Evolutionary conservation across 2,888 invertebrate genomes (phyloP).

Genomic region (Orgyia antiqua): DNA sequence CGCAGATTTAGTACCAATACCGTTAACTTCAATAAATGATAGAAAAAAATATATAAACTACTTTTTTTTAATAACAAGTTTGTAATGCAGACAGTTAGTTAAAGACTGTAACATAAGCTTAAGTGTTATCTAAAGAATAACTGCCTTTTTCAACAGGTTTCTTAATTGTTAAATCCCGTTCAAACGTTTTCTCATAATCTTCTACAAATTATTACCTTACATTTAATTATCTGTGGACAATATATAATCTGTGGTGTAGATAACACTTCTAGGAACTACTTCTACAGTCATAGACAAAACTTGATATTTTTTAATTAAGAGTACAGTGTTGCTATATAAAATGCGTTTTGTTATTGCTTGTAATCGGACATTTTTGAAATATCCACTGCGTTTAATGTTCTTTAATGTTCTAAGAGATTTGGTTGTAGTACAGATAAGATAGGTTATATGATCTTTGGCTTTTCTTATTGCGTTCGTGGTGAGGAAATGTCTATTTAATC

Average conservation of each 20-base stretch:
- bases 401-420: slow-evolving; percentile 9
- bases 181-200: slow-evolving; percentile 36
- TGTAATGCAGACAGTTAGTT: no score
- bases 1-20: no score
- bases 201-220: slow-evolving; percentile 52
- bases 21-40: no score
- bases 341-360: slow-evolving; percentile 16
- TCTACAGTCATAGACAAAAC: slow-evolving; percentile 45
- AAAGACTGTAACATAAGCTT: no score
- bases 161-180: slow-evolving; percentile 17
- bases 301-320: slow-evolving; percentile 57
- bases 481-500: slow-evolving; percentile 15
- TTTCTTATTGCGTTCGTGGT: slow-evolving; percentile 15
- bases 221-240: slow-evolving; percentile 43
- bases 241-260: slow-evolving; percentile 39
- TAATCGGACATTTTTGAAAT: slow-evolving; percentile 16
- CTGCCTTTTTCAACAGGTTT: slow-evolving; percentile 14
- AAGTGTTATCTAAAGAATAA: no score
- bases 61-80: no score
- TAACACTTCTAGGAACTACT: slow-evolving; percentile 61
- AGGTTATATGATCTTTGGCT: slow-evolving; percentile 29
- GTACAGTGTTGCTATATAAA: slow-evolving; percentile 27
- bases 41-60: no score
- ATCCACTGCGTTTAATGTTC: slow-evolving; percentile 4
- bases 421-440: slow-evolving; percentile 25